Evolutionary conservation across 2,888 invertebrate genomes (phyloP).

Genomic region (Drosophila pseudotalamancana): DNA sequence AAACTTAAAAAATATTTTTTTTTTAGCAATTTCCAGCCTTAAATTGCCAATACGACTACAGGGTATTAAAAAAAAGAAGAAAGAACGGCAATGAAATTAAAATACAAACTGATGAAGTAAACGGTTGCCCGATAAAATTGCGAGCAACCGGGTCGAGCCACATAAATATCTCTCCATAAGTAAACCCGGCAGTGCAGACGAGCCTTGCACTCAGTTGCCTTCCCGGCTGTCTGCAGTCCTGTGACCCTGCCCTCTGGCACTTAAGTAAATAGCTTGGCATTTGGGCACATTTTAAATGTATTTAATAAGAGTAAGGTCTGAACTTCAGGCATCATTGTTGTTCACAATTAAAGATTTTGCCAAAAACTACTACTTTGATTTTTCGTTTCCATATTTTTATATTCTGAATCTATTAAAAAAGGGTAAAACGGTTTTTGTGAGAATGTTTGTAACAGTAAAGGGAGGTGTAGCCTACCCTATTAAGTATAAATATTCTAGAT

Average conservation of each 20-base stretch:
- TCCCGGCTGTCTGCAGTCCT: background rate
- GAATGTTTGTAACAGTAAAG: too few relatives aligned
- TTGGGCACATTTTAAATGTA: constrained; percentile 25
- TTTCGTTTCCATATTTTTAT: too few relatives aligned
- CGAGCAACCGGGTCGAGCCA: constrained; percentile 31
- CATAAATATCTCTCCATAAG: constrained; percentile 35
- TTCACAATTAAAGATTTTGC: background rate
- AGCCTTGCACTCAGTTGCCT: background rate
- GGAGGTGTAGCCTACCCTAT: too few relatives aligned
- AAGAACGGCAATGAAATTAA: constrained; percentile 39
- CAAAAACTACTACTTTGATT: too few relatives aligned
- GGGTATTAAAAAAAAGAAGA: constrained; percentile 4
- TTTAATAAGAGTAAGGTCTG: constrained; percentile 9
- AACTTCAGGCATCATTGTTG: constrained; percentile 24
- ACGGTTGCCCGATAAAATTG: constrained; percentile 50
- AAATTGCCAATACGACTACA: background rate
- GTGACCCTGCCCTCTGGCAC: background rate
- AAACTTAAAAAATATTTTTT: too few relatives aligned
- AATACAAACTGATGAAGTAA: constrained; percentile 52
- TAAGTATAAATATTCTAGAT: too few relatives aligned
- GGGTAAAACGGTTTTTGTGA: background rate
- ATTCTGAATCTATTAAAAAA: too few relatives aligned
- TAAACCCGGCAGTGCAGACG: constrained; percentile 18
- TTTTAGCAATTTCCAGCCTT: too few relatives aligned
- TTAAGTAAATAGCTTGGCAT: constrained; percentile 19